Evolutionary conservation across 2,888 invertebrate species (phyloP).

Genomic region (Tridacna gigas): DNA sequence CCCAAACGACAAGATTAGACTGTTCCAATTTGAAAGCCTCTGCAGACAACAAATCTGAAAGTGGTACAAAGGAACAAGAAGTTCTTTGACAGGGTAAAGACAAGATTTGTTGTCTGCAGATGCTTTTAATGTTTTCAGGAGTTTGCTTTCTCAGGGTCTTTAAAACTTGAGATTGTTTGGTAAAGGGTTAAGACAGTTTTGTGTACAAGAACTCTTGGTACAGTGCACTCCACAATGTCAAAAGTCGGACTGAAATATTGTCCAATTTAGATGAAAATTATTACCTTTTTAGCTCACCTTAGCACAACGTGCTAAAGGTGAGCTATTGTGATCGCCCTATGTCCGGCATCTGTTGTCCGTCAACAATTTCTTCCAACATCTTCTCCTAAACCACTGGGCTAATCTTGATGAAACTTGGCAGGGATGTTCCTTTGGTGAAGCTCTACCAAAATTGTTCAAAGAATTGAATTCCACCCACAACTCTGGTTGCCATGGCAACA

Average conservation of each 20-base stretch:
- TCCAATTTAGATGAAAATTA: too few relatives aligned
- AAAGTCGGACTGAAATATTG: too few relatives aligned
- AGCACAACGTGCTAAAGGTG: not conserved
- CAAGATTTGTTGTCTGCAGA: not conserved
- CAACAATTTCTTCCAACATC: not conserved
- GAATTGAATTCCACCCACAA: not conserved
- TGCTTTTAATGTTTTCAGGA: not conserved
- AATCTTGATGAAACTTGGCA: not conserved
- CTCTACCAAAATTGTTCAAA: not conserved
- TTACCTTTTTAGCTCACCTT: slow-evolving; percentile 9
- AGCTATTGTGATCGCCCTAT: not conserved
- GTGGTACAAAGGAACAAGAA: too few relatives aligned
- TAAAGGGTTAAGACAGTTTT: not conserved
- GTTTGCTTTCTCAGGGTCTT: too few relatives aligned
- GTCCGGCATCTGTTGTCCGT: not conserved
- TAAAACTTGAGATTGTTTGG: too few relatives aligned
- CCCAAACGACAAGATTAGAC: too few relatives aligned
- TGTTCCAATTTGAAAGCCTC: too few relatives aligned
- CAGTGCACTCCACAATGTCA: too few relatives aligned
- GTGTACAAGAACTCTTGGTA: too few relatives aligned
- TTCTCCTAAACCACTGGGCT: not conserved
- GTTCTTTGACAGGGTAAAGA: too few relatives aligned
- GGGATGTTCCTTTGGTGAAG: not conserved
- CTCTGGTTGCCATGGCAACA: not conserved
- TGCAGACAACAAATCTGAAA: too few relatives aligned